phyloP scores from a whole-genome alignment of 37 sponge, comb jelly and placozoan genomes.

The Axinella damicornis region DNA sequence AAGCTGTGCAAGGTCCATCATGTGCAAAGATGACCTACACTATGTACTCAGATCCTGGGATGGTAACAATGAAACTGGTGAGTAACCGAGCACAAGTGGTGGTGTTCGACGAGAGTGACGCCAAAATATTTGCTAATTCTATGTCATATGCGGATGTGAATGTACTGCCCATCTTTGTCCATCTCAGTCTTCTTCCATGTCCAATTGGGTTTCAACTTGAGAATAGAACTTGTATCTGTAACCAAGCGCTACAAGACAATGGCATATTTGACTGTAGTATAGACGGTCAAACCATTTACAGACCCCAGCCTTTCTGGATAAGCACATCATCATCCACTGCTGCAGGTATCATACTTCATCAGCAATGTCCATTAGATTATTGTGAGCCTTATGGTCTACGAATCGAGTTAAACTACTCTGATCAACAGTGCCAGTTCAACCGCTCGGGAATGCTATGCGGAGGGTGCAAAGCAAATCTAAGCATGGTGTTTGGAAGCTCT shows the following conservation, averaged over 20 bases:
- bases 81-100: too few species aligned
- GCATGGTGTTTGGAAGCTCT: not conserved
- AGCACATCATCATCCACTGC: not conserved
- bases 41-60: not conserved
- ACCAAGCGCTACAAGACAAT: not conserved
- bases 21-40: not conserved
- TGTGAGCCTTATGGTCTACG: not conserved
- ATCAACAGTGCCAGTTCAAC: not conserved
- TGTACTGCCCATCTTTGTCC: not conserved
- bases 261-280: not conserved
- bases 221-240: not conserved
- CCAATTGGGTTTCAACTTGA: not conserved
- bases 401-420: not conserved
- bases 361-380: slow-evolving; percentile 12
- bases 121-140: too few species aligned
- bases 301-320: not conserved
- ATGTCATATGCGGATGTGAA: too few species aligned
- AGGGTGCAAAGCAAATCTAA: not conserved
- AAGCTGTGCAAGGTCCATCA: not conserved
- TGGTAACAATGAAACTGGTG: too few species aligned
- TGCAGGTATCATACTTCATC: not conserved
- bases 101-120: too few species aligned
- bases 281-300: not conserved
- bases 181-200: not conserved
- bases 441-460: not conserved